Evolutionary conservation across 2,797 vertebrate species (phyloP), one percentile per base, ranked within the genome.

Genomic region (Hirundo rustica): DNA sequence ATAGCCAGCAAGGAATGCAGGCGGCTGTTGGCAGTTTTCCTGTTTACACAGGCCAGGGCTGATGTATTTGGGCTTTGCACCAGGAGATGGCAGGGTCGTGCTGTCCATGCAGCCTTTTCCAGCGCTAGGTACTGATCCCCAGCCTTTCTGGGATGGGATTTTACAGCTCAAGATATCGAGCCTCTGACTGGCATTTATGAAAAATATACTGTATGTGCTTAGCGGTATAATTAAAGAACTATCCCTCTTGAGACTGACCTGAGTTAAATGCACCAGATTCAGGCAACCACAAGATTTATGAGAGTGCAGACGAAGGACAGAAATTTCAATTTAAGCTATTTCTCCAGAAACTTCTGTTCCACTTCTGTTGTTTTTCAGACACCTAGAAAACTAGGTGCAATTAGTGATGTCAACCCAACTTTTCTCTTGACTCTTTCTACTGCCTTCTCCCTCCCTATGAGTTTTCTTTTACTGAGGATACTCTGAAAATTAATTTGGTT

Each of bases 71-170:
- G 34, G 13, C 25, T 64, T 38, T 4, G 16, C 14, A 93, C 94
- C 97, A 95, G 91, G 45, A 96, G 96, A 58, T 94, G 96, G 97
- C 97, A 95, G 92, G 32, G n/a, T 32, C 34, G 83, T 62, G 92
- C 94, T 68, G 88, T 44, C n/a, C 38, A 27, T 19, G 27, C 32
- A 32, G 15, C 9, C n/a, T 34, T 21, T 44, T 5, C 15, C n/a
- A 12, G n/a, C 4, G 0, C 4, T 9, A 1, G 2, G 4, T 48
- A 1, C 20, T 8, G 7, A 21, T 27, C 3, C n/a, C 5, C 1
- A 23, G 45, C 15, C 27, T 67, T 71, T 48, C 44, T 17, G 42
- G 53, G 26, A 44, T 0, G 2, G 26, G 40, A 16, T 72, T 93
- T 68, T 74, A 61, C 80, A 89, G 38, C 58, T 74, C 81, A 45